A percentile compares a stretch with the other conserved stretches of the same genome.
These are phyloP conservation scores for Volucella inflata DNA, from an alignment of 2,888 invertebrate genomes.

Conservation along the genomic window DNA sequence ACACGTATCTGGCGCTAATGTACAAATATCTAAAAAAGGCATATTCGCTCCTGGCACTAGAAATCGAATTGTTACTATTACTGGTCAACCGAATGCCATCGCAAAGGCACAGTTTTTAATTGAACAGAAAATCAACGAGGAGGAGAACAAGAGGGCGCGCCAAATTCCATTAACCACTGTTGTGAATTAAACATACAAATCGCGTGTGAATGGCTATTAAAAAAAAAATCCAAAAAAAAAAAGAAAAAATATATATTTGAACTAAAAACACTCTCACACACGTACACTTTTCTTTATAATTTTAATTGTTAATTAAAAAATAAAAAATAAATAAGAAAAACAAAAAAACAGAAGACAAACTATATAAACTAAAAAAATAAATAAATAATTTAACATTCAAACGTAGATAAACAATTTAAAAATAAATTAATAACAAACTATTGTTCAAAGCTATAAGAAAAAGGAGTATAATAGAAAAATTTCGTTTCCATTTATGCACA, in stretches of 20 bases:
- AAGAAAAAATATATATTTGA: slow-evolving; percentile 32
- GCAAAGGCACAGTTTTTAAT: slow-evolving; percentile 96
- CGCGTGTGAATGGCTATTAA: slow-evolving; percentile 69
- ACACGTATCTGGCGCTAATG: slow-evolving; percentile 97
- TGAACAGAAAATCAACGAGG: slow-evolving; percentile 97
- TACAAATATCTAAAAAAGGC: slow-evolving; percentile 99
- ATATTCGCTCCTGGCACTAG: slow-evolving; percentile 98
- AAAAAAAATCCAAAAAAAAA: slow-evolving; percentile 50
- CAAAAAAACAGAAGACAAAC: slow-evolving; percentile 32
- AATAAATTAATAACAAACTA: slow-evolving; percentile 28
- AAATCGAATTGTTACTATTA: slow-evolving; percentile 98
- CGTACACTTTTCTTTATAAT: slow-evolving; percentile 64
- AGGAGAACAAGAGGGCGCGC: slow-evolving; percentile 96
- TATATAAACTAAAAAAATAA: slow-evolving; percentile 16
- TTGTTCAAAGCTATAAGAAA: slow-evolving; percentile 57
- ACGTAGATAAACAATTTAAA: slow-evolving; percentile 49
- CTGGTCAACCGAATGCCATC: slow-evolving; percentile 94
- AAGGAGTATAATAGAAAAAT: slow-evolving; percentile 55
- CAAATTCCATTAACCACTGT: slow-evolving; percentile 89
- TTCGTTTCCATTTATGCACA: slow-evolving; percentile 70
- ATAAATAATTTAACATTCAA: slow-evolving; percentile 53
- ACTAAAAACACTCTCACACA: slow-evolving; percentile 67
- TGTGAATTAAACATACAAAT: slow-evolving; percentile 81
- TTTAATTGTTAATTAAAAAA: slow-evolving; percentile 68
- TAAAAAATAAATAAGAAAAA: slow-evolving; percentile 24